A percentile compares a stretch with the other conserved stretches of the same genome.
Evolutionary conservation across 2,888 invertebrate species (phyloP).

Genomic region (Alloscopus bannaensis): DNA sequence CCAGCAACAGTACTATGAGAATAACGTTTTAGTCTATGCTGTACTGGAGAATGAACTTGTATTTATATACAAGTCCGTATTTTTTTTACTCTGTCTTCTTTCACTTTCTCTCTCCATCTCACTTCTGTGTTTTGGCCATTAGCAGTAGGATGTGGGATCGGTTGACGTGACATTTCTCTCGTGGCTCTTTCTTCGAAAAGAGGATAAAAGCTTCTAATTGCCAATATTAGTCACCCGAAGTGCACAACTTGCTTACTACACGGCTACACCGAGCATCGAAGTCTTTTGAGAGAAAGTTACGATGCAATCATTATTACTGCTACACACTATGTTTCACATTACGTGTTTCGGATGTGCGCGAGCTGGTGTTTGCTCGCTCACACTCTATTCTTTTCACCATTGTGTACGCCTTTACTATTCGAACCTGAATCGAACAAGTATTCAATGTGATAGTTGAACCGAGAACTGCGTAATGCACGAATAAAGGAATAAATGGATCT

Average conservation of each 20-base stretch:
- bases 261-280: background rate
- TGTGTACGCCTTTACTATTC: background rate
- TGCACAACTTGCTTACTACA: slow-evolving; percentile 1
- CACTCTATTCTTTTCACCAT: background rate
- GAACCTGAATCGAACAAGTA: background rate
- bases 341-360: no score
- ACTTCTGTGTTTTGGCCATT: slow-evolving; percentile 8
- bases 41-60: no score
- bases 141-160: slow-evolving; percentile 6
- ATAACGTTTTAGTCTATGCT: no score
- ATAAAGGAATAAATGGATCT: background rate
- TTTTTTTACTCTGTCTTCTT: no score
- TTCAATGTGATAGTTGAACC: no score
- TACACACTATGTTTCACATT: no score
- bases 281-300: background rate
- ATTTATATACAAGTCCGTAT: no score
- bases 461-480: background rate
- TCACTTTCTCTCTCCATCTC: no score
- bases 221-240: slow-evolving; percentile 48
- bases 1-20: background rate
- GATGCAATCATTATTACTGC: background rate
- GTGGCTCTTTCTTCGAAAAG: slow-evolving; percentile 19
- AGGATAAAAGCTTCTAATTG: slow-evolving; percentile 52
- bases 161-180: slow-evolving; percentile 49
- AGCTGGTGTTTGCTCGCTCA: background rate